Percentiles rank a stretch among this genome's conserved stretches.
Conservation (phyloP, 2,113 vertebrate species). For the Bubo blakistoni region DNA sequence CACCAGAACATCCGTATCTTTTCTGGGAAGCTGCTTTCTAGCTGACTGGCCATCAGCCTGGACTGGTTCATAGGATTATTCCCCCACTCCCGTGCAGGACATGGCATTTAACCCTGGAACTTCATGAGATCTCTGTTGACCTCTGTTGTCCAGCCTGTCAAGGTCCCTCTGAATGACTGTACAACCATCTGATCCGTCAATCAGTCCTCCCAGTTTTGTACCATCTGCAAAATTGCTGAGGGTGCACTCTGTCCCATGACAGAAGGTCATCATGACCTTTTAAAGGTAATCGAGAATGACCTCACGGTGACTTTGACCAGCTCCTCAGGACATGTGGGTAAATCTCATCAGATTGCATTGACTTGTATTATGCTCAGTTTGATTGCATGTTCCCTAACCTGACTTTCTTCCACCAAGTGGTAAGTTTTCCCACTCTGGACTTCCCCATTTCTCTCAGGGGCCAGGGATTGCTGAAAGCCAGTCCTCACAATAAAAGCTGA, state of each 20-base stretch:
- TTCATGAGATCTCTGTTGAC: neutral
- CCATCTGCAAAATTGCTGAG: neutral
- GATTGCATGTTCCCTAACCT: neutral
- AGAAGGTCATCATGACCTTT: neutral
- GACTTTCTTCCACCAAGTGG: neutral
- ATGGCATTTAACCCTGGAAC: neutral
- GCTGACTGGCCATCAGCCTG: neutral
- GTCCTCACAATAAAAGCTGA: neutral
- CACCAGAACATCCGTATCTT: accelerated
- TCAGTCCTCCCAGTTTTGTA: neutral
- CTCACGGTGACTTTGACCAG: neutral
- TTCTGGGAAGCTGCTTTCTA: neutral
- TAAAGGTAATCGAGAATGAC: neutral
- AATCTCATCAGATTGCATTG: neutral
- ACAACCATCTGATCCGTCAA: neutral
- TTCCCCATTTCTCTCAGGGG: neutral
- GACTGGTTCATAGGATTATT: neutral
- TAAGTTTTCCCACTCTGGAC: neutral
- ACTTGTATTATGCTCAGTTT: neutral
- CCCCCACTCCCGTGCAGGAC: neutral
- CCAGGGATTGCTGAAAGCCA: neutral
- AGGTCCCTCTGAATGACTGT: neutral
- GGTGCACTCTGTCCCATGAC: neutral
- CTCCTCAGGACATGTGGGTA: neutral
- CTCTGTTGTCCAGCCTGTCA: neutral